A percentile compares a stretch with the other conserved stretches of the same genome.
phyloP scores from a whole-genome alignment of 1,140 invertebrate genomes.

The Myzus persicae region DNA sequence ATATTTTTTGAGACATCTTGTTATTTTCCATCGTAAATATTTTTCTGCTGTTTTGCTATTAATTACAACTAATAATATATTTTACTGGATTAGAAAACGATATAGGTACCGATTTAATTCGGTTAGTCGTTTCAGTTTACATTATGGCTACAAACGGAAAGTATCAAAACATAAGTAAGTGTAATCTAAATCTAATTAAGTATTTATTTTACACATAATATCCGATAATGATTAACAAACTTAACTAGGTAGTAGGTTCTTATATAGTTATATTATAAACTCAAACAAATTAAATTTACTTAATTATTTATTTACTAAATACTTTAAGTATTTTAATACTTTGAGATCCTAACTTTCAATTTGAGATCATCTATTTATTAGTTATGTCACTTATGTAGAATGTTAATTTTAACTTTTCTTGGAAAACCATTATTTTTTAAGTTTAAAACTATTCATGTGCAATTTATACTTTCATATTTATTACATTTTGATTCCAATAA shows the following conservation, averaged over 20 bases:
- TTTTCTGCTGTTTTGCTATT: background rate
- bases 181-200: background rate
- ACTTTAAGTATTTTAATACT: too few relatives aligned
- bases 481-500: too few relatives aligned
- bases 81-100: background rate
- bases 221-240: background rate
- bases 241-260: background rate
- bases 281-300: background rate
- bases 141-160: background rate
- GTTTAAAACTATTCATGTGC: too few relatives aligned
- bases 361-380: background rate
- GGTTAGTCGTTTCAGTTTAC: background rate
- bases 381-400: too few relatives aligned
- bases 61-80: background rate
- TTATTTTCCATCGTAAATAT: background rate
- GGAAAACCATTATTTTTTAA: too few relatives aligned
- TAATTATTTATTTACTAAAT: background rate
- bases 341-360: too few relatives aligned
- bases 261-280: background rate
- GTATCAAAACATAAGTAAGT: background rate
- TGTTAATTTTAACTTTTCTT: too few relatives aligned
- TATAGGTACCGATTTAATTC: background rate
- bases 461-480: too few relatives aligned
- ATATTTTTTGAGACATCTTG: background rate
- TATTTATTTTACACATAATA: background rate